A percentile compares a stretch with the other conserved stretches of the same genome.
Evolutionary conservation across 1,140 invertebrate genomes (phyloP).

Genomic region (Camponotus vicinus): DNA sequence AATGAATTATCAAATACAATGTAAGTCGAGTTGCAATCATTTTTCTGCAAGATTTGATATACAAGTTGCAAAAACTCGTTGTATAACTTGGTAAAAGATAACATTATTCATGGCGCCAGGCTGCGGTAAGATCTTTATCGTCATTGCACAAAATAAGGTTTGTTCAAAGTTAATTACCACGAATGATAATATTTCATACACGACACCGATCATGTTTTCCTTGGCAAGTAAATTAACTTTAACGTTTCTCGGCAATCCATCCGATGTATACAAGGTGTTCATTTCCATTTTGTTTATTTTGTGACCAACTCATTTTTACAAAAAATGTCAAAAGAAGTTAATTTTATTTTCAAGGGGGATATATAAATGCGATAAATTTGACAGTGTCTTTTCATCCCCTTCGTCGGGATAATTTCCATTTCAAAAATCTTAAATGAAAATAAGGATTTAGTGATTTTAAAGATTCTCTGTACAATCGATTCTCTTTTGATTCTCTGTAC

Average conservation of each 20-base stretch:
- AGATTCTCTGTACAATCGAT: too few species aligned
- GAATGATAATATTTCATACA: conserved; percentile 32
- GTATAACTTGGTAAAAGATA: conserved; percentile 34
- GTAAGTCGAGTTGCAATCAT: not conserved
- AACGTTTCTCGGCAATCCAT: conserved; percentile 17
- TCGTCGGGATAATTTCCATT: too few species aligned
- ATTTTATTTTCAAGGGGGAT: too few species aligned
- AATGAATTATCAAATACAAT: conserved; percentile 18
- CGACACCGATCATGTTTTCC: conserved; percentile 62
- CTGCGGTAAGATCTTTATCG: not conserved
- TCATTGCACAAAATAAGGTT: not conserved
- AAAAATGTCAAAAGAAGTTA: too few species aligned
- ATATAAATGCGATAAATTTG: too few species aligned
- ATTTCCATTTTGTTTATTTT: too few species aligned
- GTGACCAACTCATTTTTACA: too few species aligned
- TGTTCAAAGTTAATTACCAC: conserved; percentile 30
- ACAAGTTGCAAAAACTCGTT: conserved; percentile 10
- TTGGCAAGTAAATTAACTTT: conserved; percentile 65
- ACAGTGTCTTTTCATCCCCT: too few species aligned
- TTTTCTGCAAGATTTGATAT: not conserved
- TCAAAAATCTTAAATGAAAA: too few species aligned
- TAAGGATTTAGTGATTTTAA: too few species aligned
- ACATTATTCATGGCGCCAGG: conserved; percentile 24
- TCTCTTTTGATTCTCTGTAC: too few species aligned
- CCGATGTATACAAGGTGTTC: not conserved